These are phyloP conservation scores for Gadus macrocephalus DNA, from an alignment of 2,113 vertebrate genomes.

Conservation along the genomic window DNA sequence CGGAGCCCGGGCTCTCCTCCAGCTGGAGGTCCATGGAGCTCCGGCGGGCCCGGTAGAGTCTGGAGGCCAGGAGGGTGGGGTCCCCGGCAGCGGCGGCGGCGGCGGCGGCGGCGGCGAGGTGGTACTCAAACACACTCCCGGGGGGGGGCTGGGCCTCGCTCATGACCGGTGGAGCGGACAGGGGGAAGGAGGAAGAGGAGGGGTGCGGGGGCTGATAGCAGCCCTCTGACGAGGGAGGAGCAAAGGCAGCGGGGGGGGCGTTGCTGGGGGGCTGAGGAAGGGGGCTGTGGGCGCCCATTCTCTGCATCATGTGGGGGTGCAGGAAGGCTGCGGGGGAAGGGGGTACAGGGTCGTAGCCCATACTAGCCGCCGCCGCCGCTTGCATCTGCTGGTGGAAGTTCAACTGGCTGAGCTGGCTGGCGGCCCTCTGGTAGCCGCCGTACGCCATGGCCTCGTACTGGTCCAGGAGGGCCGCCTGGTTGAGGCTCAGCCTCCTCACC, in stretches of 20 bases:
- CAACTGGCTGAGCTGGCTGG: slow-evolving; percentile 67
- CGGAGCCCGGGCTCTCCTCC: slow-evolving; percentile 74
- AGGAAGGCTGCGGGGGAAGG: slow-evolving; percentile 77
- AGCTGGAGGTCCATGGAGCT: slow-evolving; percentile 84
- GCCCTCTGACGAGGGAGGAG: slow-evolving; percentile 39
- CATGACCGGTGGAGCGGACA: slow-evolving; percentile 87
- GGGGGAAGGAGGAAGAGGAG: slow-evolving; percentile 76
- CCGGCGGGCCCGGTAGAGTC: slow-evolving; percentile 78
- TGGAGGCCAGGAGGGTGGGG: slow-evolving; percentile 72
- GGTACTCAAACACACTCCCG: slow-evolving; percentile 88
- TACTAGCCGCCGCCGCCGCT: slow-evolving; percentile 71
- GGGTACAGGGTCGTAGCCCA: slow-evolving; percentile 76
- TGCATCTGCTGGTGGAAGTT: slow-evolving; percentile 74
- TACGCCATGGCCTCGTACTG: slow-evolving; percentile 75
- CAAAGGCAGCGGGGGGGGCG: slow-evolving; percentile 19
- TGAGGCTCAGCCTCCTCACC: slow-evolving; percentile 82
- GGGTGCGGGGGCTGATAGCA: slow-evolving; percentile 75
- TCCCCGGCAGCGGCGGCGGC: slow-evolving; percentile 59
- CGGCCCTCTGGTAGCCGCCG: slow-evolving; percentile 65
- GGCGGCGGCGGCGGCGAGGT: slow-evolving; percentile 76
- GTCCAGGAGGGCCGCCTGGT: slow-evolving; percentile 80
- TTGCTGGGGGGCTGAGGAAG: slow-evolving; percentile 49
- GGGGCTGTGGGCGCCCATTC: slow-evolving; percentile 56
- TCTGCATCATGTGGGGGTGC: slow-evolving; percentile 69
- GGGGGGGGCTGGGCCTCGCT: slow-evolving; percentile 57